Conservation (phyloP, 2,888 invertebrate species). For the Erebia ligea region DNA sequence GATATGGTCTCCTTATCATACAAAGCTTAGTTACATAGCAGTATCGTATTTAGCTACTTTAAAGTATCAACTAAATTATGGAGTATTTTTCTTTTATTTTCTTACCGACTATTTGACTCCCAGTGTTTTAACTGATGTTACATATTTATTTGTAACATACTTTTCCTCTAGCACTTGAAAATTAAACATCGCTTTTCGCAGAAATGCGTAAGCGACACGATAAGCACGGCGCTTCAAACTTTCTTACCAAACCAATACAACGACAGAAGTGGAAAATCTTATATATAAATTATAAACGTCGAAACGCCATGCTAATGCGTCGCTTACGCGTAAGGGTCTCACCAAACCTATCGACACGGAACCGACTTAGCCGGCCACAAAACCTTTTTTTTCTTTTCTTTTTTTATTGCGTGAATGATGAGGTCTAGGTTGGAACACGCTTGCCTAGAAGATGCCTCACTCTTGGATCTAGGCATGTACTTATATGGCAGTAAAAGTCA, state of each 20-base stretch:
- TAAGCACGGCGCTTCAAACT: background rate
- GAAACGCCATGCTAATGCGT: background rate
- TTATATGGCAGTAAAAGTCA: too few species aligned
- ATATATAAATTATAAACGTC: background rate
- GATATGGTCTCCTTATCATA: conserved; percentile 76
- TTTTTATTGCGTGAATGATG: too few species aligned
- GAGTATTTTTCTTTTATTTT: conserved; percentile 22
- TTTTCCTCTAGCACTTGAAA: background rate
- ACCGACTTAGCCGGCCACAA: too few species aligned
- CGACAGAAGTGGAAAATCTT: background rate
- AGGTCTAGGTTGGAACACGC: too few species aligned
- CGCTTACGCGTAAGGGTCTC: background rate
- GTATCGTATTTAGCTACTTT: conserved; percentile 44
- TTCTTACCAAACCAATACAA: background rate
- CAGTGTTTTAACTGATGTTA: background rate
- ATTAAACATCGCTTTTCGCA: background rate
- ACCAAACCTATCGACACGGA: too few species aligned
- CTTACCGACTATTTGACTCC: conserved; percentile 31
- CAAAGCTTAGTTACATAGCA: conserved; percentile 57
- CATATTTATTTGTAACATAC: background rate
- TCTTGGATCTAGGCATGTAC: too few species aligned
- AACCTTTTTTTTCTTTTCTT: too few species aligned
- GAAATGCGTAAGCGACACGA: background rate
- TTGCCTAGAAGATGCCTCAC: too few species aligned
- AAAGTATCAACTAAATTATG: conserved; percentile 1